phyloP scores from a whole-genome alignment of 2,113 vertebrate genomes.

The Nematolebias whitei region DNA sequence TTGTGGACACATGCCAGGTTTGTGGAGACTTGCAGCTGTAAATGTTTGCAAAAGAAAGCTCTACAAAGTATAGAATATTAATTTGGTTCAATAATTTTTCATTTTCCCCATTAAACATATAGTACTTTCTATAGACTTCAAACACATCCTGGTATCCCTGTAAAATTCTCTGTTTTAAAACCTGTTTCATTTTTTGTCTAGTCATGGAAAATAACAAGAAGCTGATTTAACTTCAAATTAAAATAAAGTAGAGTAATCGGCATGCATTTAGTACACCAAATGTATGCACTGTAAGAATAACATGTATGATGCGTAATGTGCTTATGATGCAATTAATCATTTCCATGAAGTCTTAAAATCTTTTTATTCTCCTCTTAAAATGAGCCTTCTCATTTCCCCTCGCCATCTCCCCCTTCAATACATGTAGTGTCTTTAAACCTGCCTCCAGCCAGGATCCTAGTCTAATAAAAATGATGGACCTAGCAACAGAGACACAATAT shows the following conservation, averaged over 20 bases:
- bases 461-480: constrained; percentile 13
- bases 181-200: neutral
- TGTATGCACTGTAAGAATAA: neutral
- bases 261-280: neutral
- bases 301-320: neutral
- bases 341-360: constrained; percentile 11
- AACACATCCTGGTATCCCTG: neutral
- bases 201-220: neutral
- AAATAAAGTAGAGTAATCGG: neutral
- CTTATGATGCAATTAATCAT: constrained; percentile 13
- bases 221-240: neutral
- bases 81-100: neutral
- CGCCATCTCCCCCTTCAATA: neutral
- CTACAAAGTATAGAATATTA: neutral
- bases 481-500: neutral
- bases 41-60: neutral
- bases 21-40: too few species aligned
- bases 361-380: constrained; percentile 20
- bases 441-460: constrained; percentile 4
- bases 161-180: neutral
- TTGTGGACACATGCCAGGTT: too few species aligned
- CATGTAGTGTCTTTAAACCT: neutral
- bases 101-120: neutral
- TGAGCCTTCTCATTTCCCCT: neutral
- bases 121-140: neutral